phyloP scores from a whole-genome alignment of 1,140 invertebrate species.

The Arion vulgaris region DNA sequence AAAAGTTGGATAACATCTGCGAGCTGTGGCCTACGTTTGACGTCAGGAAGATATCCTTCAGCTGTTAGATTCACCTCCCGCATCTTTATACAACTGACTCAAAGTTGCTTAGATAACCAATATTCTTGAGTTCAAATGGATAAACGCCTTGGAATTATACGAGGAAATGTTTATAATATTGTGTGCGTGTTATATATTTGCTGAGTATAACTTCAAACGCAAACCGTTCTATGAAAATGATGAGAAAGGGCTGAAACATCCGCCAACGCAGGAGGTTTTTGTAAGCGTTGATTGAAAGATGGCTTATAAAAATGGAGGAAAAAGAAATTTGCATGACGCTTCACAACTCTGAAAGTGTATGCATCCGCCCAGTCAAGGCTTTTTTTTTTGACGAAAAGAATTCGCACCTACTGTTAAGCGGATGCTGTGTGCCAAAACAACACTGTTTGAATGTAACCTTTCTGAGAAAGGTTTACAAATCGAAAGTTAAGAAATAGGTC shows the following conservation, averaged over 20 bases:
- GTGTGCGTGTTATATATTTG: not conserved
- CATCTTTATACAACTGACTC: not conserved
- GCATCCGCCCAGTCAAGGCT: conserved; percentile 63
- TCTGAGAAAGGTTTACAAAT: conserved; percentile 31
- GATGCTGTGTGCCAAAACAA: conserved; percentile 46
- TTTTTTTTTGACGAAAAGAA: conserved; percentile 66
- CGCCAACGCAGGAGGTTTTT: conserved; percentile 22
- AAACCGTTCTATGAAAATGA: not conserved
- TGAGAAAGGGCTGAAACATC: not conserved
- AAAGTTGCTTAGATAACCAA: not conserved
- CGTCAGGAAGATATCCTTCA: not conserved
- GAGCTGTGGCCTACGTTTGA: conserved; percentile 19
- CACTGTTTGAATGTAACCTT: conserved; percentile 30
- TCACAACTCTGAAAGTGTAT: conserved; percentile 60
- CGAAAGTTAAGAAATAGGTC: conserved; percentile 31
- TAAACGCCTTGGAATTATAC: not conserved
- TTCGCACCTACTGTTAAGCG: conserved; percentile 53
- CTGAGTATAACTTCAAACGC: not conserved
- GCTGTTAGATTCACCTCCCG: conserved; percentile 30
- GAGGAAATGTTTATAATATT: not conserved
- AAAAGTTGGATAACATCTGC: conserved; percentile 37
- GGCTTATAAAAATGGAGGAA: not conserved
- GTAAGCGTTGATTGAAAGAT: conserved; percentile 22
- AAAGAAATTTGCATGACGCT: conserved; percentile 68
- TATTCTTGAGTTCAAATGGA: not conserved